phyloP scores from a whole-genome alignment of 2,888 invertebrate genomes.

The Macrophya annulata region DNA sequence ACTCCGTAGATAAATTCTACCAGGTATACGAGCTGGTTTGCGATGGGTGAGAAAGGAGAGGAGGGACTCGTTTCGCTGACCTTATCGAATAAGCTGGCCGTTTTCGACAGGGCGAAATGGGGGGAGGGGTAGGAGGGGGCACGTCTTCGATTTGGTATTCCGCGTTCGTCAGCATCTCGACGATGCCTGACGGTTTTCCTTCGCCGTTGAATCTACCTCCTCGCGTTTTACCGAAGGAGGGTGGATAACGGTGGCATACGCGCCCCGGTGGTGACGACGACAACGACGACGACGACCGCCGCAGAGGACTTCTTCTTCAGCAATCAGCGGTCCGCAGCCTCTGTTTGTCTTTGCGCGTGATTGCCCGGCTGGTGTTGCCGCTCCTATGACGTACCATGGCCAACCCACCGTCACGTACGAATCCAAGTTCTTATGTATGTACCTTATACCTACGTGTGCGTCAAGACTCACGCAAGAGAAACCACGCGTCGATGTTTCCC shows the following conservation, averaged over 20 bases:
- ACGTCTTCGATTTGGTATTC: conserved; percentile 76
- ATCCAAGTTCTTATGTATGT: background rate
- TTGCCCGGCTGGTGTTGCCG: conserved; percentile 75
- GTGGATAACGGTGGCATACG: background rate
- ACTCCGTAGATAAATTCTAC: conserved; percentile 43
- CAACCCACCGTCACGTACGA: conserved; percentile 47
- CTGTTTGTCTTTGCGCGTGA: conserved; percentile 78
- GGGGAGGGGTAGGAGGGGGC: conserved; percentile 17
- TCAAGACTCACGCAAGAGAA: conserved; percentile 13
- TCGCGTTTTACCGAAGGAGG: background rate
- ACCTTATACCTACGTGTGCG: background rate
- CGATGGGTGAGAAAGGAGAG: background rate
- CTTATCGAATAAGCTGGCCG: conserved; percentile 51
- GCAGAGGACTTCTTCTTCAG: conserved; percentile 65
- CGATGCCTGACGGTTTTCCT: conserved; percentile 36
- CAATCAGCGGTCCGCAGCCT: conserved; percentile 76
- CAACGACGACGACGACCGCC: conserved; percentile 24
- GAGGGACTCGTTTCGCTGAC: conserved; percentile 53
- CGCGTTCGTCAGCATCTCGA: conserved; percentile 66
- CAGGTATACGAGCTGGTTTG: background rate
- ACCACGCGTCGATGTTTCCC: conserved; percentile 25
- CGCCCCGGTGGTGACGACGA: conserved; percentile 3
- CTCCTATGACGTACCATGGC: conserved; percentile 60
- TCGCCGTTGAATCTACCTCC: conserved; percentile 34
- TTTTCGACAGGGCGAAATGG: background rate